Conservation (phyloP, 1,140 invertebrate species). For the Penaeus chinensis region DNA sequence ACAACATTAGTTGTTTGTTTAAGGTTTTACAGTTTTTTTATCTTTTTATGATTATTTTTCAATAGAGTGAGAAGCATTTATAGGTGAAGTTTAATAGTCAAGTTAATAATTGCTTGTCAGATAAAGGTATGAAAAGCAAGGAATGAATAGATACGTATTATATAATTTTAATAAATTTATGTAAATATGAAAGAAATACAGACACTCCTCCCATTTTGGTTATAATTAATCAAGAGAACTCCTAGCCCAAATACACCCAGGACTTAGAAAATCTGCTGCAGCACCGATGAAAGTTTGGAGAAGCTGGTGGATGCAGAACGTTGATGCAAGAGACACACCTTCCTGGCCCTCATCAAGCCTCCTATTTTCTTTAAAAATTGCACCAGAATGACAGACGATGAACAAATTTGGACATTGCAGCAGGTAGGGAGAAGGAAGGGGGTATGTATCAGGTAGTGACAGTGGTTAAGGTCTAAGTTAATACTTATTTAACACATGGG, state of each 20-base stretch:
- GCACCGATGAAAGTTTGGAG: slow-evolving; percentile 79
- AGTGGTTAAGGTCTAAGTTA: not conserved
- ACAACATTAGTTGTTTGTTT: not conserved
- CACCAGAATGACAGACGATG: slow-evolving; percentile 86
- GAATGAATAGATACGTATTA: no score
- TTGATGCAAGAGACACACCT: slow-evolving; percentile 77
- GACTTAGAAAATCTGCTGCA: slow-evolving; percentile 89
- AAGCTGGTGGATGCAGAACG: slow-evolving; percentile 78
- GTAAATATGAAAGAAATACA: not conserved
- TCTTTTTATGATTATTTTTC: not conserved
- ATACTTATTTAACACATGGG: not conserved
- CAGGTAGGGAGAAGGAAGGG: slow-evolving; percentile 67
- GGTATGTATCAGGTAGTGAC: not conserved
- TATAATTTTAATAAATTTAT: not conserved
- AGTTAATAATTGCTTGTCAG: no score
- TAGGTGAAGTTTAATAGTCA: no score
- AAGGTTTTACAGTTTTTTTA: not conserved
- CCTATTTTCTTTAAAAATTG: slow-evolving; percentile 91
- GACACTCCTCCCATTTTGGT: not conserved
- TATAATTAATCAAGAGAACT: not conserved
- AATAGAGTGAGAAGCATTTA: not conserved
- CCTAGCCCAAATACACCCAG: slow-evolving; percentile 90
- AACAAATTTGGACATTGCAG: slow-evolving; percentile 87
- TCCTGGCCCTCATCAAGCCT: slow-evolving; percentile 66
- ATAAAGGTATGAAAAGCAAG: no score